These are phyloP conservation scores for Hoplostethus atlanticus DNA, from an alignment of 2,797 vertebrate genomes.

Conservation along the genomic window DNA sequence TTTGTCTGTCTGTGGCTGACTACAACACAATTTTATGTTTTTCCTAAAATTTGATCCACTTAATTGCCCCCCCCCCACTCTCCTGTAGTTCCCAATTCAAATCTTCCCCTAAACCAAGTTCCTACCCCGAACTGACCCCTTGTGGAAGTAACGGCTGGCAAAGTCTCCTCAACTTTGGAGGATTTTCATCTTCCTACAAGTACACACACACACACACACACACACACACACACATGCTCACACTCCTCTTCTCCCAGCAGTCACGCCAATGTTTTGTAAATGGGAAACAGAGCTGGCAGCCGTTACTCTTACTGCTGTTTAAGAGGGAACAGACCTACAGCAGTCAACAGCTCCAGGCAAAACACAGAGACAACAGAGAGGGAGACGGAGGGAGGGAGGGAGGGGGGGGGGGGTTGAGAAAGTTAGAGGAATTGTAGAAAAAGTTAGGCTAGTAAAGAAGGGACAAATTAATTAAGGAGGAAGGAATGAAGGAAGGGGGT, in stretches of 20 bases:
- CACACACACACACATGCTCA: neutral
- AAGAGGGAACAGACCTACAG: neutral
- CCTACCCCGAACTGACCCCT: too few relatives aligned
- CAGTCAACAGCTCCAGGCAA: neutral
- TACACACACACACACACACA: neutral
- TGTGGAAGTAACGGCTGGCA: too few relatives aligned
- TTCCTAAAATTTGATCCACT: too few relatives aligned
- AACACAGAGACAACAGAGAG: neutral
- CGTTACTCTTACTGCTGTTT: constrained; percentile 5
- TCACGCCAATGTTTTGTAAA: neutral
- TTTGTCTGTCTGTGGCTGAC: neutral
- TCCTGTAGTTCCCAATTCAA: too few relatives aligned
- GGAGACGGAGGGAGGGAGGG: neutral
- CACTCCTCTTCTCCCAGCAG: too few relatives aligned
- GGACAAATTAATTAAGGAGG: neutral
- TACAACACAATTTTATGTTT: too few relatives aligned
- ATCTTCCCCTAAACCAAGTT: too few relatives aligned
- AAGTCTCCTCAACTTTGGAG: too few relatives aligned
- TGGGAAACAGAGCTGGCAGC: neutral
- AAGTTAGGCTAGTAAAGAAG: neutral
- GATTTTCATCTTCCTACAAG: too few relatives aligned
- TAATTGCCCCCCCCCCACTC: too few relatives aligned
- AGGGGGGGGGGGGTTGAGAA: neutral
- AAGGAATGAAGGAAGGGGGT: too few relatives aligned
- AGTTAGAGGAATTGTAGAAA: too few relatives aligned